Conservation (phyloP, 2,797 vertebrate species). For the Sebastes taczanowskii region DNA sequence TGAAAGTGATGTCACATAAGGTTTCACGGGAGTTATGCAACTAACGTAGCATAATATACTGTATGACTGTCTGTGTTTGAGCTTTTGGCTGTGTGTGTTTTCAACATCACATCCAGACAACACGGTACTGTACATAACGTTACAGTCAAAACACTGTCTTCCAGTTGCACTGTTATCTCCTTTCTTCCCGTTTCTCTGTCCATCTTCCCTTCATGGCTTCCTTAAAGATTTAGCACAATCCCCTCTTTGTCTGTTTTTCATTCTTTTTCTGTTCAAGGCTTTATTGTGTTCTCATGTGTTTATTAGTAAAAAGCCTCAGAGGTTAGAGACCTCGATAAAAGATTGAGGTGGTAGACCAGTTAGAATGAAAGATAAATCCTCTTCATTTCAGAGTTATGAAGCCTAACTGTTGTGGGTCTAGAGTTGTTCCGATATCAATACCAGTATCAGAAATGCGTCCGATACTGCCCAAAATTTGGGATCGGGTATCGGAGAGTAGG, state of each 20-base stretch:
- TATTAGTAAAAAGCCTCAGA: slow-evolving; percentile 38
- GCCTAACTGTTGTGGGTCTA: not conserved
- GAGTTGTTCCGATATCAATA: no score
- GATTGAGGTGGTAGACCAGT: not conserved
- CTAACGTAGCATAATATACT: not conserved
- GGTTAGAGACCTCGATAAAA: slow-evolving; percentile 21
- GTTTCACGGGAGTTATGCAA: not conserved
- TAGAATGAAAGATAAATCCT: slow-evolving; percentile 26
- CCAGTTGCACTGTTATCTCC: slow-evolving; percentile 1
- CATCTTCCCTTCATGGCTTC: slow-evolving; percentile 1
- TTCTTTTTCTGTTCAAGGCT: slow-evolving; percentile 4
- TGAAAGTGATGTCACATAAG: not conserved
- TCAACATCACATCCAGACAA: not conserved
- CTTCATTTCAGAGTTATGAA: slow-evolving; percentile 18
- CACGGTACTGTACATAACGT: not conserved
- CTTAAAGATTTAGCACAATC: slow-evolving; percentile 25
- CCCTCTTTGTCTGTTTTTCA: slow-evolving; percentile 12
- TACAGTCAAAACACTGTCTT: slow-evolving; percentile 6
- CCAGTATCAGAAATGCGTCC: no score
- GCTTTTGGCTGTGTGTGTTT: not conserved
- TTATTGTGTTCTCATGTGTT: slow-evolving; percentile 32
- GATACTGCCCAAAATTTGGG: no score
- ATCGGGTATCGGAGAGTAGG: no score
- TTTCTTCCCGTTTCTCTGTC: slow-evolving; percentile 4
- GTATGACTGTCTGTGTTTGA: not conserved